Conservation (phyloP, 2,888 invertebrate species). For the Polyommatus iphigenia region DNA sequence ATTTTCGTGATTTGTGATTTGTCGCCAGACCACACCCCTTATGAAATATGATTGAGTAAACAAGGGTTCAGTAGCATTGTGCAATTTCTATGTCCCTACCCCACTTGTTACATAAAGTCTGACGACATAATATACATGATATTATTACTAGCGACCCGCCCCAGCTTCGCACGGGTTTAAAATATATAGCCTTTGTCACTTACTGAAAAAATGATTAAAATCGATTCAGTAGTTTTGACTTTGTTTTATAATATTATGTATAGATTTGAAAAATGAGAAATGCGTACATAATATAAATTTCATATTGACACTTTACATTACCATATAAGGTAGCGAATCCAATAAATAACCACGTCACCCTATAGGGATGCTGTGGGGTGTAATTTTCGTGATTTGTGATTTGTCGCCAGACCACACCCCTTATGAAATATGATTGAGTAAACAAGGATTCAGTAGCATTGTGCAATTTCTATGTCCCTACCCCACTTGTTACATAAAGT, state of each 20-base stretch:
- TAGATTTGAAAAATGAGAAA: too few species aligned
- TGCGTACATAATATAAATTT: too few species aligned
- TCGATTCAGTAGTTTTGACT: too few species aligned
- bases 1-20: conserved; percentile 3
- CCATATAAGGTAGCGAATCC: neutral
- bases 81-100: neutral
- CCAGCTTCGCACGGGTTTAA: too few species aligned
- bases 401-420: conserved; percentile 27
- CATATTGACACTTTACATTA: too few species aligned
- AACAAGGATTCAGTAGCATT: neutral
- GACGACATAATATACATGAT: too few species aligned
- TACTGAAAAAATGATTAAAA: too few species aligned
- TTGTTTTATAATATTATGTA: too few species aligned
- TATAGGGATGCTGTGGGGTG: conserved; percentile 28
- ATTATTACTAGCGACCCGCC: too few species aligned
- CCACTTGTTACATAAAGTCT: neutral
- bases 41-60: conserved; percentile 21
- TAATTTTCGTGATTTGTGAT: neutral
- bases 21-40: conserved; percentile 28
- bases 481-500: neutral
- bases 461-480: neutral
- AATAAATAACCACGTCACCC: neutral
- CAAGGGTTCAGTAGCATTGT: neutral
- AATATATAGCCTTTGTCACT: too few species aligned
- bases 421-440: conserved; percentile 24